Conservation (phyloP, 1,140 invertebrate species). For the Medauroidea extradentata region DNA sequence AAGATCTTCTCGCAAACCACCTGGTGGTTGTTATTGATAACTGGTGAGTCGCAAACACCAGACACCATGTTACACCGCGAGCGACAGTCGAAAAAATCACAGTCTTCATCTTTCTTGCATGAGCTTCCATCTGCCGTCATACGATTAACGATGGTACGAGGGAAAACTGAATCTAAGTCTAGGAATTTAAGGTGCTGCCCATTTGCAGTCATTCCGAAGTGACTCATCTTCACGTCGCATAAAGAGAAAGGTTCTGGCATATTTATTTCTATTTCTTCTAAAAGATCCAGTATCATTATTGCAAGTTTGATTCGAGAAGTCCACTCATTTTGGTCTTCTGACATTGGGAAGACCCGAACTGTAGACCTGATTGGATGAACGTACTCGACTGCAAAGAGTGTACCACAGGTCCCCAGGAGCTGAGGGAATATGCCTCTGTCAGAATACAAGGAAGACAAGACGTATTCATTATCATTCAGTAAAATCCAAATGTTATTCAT, state of each 20-base stretch:
- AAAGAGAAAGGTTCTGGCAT: slow-evolving; percentile 55
- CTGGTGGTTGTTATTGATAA: slow-evolving; percentile 60
- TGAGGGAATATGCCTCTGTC: slow-evolving; percentile 58
- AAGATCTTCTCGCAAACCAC: slow-evolving; percentile 60
- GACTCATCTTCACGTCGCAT: slow-evolving; percentile 61
- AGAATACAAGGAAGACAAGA: slow-evolving; percentile 53
- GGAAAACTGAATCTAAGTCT: slow-evolving; percentile 54
- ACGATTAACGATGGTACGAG: slow-evolving; percentile 43
- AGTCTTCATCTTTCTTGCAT: slow-evolving; percentile 54
- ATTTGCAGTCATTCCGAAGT: slow-evolving; percentile 56
- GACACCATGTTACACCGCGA: slow-evolving; percentile 49
- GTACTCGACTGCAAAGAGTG: slow-evolving; percentile 57
- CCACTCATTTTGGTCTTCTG: slow-evolving; percentile 45
- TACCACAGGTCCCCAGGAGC: slow-evolving; percentile 61
- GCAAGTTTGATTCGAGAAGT: slow-evolving; percentile 48
- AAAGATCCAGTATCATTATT: slow-evolving; percentile 55
- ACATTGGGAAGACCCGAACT: slow-evolving; percentile 38
- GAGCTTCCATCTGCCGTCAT: slow-evolving; percentile 42
- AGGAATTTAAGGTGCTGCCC: slow-evolving; percentile 52
- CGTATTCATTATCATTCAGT: slow-evolving; percentile 61
- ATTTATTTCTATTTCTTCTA: slow-evolving; percentile 52
- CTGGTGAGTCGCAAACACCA: slow-evolving; percentile 47
- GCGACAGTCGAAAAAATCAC: slow-evolving; percentile 60
- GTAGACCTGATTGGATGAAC: slow-evolving; percentile 45
- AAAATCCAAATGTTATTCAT: slow-evolving; percentile 59